A percentile compares a stretch with the other conserved stretches of the same genome.
These are phyloP conservation scores for Mesoclemmys tuberculata DNA, from an alignment of 2,113 vertebrate genomes.

Conservation along the genomic window DNA sequence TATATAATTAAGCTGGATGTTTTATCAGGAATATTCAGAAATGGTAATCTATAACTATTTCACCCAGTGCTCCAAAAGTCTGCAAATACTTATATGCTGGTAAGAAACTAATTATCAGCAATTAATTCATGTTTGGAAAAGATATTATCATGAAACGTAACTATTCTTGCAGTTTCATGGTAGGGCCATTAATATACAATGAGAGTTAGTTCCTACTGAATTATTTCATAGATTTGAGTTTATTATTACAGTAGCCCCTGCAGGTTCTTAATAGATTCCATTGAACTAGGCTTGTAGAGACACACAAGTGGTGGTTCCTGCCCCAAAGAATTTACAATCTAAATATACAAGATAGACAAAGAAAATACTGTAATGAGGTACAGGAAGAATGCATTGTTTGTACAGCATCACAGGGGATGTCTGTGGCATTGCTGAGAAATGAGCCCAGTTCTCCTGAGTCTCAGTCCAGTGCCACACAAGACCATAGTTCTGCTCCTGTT, in stretches of 20 bases:
- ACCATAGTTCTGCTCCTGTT: not conserved
- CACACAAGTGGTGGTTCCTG: not conserved
- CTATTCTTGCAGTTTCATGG: not conserved
- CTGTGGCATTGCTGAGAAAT: not conserved
- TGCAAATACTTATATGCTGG: not conserved
- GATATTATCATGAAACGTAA: not conserved
- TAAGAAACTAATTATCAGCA: not conserved
- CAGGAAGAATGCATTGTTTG: conserved; percentile 1
- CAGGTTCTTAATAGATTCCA: not conserved
- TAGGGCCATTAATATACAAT: not conserved
- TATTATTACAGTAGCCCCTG: not conserved
- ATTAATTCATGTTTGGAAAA: not conserved
- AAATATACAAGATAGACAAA: accelerated
- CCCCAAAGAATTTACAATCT: not conserved
- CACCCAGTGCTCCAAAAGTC: not conserved
- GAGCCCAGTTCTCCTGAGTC: conserved; percentile 13
- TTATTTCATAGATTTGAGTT: not conserved
- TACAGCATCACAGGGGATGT: conserved; percentile 1
- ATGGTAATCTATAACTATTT: not conserved
- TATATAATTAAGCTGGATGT: not conserved
- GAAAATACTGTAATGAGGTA: not conserved
- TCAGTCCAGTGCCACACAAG: not conserved
- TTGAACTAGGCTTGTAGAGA: not conserved
- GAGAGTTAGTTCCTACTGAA: not conserved
- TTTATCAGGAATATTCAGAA: not conserved